Conservation (phyloP, 2,797 vertebrate genomes). For the Falco peregrinus region DNA sequence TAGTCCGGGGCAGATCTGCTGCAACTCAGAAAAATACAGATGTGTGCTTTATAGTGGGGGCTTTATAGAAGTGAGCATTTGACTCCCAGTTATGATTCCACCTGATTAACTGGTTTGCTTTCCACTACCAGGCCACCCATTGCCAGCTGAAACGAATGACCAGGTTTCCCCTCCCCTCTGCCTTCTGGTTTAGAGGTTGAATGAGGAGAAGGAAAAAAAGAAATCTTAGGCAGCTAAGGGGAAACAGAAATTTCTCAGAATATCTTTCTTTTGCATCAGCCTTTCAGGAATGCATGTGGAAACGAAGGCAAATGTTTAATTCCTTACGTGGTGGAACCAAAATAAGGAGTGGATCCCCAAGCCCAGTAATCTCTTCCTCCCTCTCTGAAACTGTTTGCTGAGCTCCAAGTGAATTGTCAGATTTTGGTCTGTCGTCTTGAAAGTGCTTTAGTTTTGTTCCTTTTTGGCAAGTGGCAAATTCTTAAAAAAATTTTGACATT, state of each 20-base stretch:
- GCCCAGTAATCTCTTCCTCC: not conserved
- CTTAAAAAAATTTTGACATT: not conserved
- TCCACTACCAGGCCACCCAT: not conserved
- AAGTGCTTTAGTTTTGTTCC: not conserved
- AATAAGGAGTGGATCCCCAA: not conserved
- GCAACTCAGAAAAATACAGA: not conserved
- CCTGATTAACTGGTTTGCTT: not conserved
- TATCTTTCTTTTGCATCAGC: not conserved
- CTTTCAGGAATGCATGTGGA: not conserved
- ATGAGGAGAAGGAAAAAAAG: not conserved
- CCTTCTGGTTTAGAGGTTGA: not conserved
- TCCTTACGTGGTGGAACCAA: fast-evolving
- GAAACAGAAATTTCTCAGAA: not conserved
- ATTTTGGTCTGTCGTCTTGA: not conserved
- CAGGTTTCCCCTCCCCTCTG: not conserved
- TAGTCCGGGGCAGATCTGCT: not conserved
- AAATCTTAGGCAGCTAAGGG: not conserved
- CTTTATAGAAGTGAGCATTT: not conserved
- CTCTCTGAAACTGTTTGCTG: not conserved
- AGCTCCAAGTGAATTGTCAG: not conserved
- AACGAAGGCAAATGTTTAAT: not conserved
- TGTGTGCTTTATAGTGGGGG: not conserved
- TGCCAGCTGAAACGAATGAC: not conserved
- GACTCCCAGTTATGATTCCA: not conserved
- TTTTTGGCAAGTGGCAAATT: not conserved